A percentile compares a stretch with the other conserved stretches of the same genome.
phyloP scores from a whole-genome alignment of 2,113 vertebrate genomes.

The Sorex araneus region DNA sequence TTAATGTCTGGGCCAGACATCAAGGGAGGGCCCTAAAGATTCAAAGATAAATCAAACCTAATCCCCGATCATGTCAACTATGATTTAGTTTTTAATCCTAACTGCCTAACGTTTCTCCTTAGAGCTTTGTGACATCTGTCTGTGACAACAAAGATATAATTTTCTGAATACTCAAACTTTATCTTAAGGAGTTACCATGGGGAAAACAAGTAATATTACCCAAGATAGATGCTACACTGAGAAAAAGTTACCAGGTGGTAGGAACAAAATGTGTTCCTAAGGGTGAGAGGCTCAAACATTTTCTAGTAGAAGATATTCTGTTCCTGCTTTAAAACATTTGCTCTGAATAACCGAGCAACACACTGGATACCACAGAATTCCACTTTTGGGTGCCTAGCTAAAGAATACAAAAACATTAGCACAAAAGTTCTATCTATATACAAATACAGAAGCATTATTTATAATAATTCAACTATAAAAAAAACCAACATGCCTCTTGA shows the following conservation, averaged over 20 bases:
- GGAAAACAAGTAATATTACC: neutral
- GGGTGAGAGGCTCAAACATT: neutral
- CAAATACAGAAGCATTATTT: no score
- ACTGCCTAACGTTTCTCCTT: constrained; percentile 25
- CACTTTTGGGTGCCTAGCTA: no score
- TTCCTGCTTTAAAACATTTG: neutral
- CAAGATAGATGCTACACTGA: neutral
- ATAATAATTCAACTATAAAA: no score
- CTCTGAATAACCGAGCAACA: no score
- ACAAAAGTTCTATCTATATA: no score
- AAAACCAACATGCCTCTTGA: no score
- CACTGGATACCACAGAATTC: no score
- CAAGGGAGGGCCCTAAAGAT: neutral
- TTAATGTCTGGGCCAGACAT: neutral
- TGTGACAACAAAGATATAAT: constrained; percentile 34
- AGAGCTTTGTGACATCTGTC: neutral
- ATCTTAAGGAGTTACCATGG: constrained; percentile 52
- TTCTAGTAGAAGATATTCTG: constrained; percentile 15
- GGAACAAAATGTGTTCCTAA: constrained; percentile 32
- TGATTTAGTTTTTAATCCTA: neutral
- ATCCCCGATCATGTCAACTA: constrained; percentile 11
- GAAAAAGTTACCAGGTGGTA: neutral
- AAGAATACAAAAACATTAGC: no score
- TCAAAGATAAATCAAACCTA: neutral
- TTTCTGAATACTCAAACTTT: constrained; percentile 41